A percentile compares a stretch with the other conserved stretches of the same genome.
Conservation (phyloP, 1,140 invertebrate genomes). For the Drosophila subobscura region DNA sequence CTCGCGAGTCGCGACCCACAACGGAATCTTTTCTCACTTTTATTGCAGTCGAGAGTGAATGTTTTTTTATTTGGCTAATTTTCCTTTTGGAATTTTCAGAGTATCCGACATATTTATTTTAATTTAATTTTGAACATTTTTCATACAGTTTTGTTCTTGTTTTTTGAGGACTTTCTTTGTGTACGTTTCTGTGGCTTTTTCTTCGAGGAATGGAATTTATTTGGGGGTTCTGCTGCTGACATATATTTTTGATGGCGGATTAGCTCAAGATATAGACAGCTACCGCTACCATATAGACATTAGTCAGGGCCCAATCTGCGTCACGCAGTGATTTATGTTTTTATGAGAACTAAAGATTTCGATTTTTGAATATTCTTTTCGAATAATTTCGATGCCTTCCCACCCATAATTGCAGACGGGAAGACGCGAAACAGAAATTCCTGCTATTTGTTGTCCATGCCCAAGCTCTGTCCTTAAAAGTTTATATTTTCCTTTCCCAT, state of each 20-base stretch:
- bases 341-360: too few relatives aligned
- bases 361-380: too few relatives aligned
- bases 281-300: conserved; percentile 15
- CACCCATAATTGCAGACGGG: too few relatives aligned
- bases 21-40: conserved; percentile 37
- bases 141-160: background rate
- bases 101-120: background rate
- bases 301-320: conserved; percentile 46
- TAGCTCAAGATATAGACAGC: conserved; percentile 31
- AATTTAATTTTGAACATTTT: conserved; percentile 28
- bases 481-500: background rate
- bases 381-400: too few relatives aligned
- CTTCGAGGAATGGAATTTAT: conserved; percentile 37
- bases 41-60: conserved; percentile 46
- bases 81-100: conserved; percentile 46
- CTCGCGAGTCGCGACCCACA: conserved; percentile 27
- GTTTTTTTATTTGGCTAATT: conserved; percentile 40
- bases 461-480: background rate
- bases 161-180: conserved; percentile 26
- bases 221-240: conserved; percentile 44
- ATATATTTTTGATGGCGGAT: conserved; percentile 65
- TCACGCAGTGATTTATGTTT: conserved; percentile 42
- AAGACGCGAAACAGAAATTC: background rate
- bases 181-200: conserved; percentile 11
- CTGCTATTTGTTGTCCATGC: background rate